A percentile compares a stretch with the other conserved stretches of the same genome.
Evolutionary conservation across 2,888 invertebrate genomes (phyloP).

Genomic region (Diarsia mendica): DNA sequence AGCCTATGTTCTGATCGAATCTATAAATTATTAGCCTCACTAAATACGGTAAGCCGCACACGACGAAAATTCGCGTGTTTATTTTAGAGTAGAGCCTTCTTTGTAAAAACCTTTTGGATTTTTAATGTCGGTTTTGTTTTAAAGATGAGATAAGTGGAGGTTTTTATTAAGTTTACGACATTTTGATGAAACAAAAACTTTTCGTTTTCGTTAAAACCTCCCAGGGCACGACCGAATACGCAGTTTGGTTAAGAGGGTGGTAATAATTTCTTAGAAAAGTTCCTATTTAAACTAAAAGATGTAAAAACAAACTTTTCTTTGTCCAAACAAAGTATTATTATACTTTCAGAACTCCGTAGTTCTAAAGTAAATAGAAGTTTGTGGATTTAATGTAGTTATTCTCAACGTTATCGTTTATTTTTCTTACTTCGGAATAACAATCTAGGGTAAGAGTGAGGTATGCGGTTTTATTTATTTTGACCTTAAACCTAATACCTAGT

Average conservation of each 20-base stretch:
- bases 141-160: not conserved
- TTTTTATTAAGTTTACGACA: not conserved
- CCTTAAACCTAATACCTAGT: slow-evolving; percentile 38
- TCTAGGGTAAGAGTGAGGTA: slow-evolving; percentile 39
- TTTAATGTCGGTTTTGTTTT: not conserved
- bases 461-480: slow-evolving; percentile 30
- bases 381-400: slow-evolving; percentile 17
- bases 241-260: slow-evolving; percentile 2
- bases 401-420: slow-evolving; percentile 34
- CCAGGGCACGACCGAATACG: not conserved
- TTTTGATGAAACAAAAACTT: not conserved
- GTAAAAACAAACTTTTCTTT: slow-evolving; percentile 19
- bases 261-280: slow-evolving; percentile 12
- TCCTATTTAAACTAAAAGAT: slow-evolving; percentile 3
- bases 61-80: slow-evolving; percentile 1
- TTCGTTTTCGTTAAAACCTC: not conserved
- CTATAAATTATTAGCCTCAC: slow-evolving; percentile 8
- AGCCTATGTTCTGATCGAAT: slow-evolving; percentile 1
- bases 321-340: slow-evolving; percentile 20
- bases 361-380: slow-evolving; percentile 34
- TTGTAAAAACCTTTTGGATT: not conserved
- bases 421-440: slow-evolving; percentile 30
- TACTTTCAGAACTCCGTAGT: slow-evolving; percentile 14
- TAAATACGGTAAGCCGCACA: slow-evolving; percentile 5
- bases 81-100: not conserved